Evolutionary conservation across 2,888 invertebrate genomes (phyloP).

Genomic region (Galeruca laticollis): DNA sequence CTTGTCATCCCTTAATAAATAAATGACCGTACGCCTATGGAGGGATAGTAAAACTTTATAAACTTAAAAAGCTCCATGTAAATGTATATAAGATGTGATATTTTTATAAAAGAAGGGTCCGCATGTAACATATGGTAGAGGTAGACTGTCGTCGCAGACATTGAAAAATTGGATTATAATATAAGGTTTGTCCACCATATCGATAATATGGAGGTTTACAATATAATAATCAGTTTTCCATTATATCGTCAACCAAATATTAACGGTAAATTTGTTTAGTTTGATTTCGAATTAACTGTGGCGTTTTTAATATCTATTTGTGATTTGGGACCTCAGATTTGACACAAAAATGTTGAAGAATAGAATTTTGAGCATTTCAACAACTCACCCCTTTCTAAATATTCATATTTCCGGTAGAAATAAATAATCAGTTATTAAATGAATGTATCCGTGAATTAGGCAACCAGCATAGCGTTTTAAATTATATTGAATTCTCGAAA

Average conservation of each 20-base stretch:
- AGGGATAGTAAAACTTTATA: neutral
- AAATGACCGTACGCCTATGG: neutral
- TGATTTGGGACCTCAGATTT: too few relatives aligned
- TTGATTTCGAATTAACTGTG: too few relatives aligned
- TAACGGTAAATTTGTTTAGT: too few relatives aligned
- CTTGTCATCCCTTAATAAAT: neutral
- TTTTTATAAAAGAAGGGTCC: neutral
- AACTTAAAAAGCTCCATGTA: neutral
- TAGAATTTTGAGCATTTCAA: too few relatives aligned
- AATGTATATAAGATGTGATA: neutral
- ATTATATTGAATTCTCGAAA: too few relatives aligned
- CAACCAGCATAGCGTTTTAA: too few relatives aligned
- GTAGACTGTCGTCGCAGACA: neutral
- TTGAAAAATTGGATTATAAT: constrained; percentile 1
- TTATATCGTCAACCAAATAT: neutral
- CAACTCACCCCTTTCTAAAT: too few relatives aligned
- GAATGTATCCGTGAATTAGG: too few relatives aligned
- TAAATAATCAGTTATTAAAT: too few relatives aligned
- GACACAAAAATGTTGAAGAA: too few relatives aligned
- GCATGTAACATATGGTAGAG: neutral
- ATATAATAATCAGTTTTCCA: neutral
- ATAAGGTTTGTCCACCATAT: neutral
- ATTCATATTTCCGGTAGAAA: too few relatives aligned
- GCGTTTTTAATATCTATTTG: too few relatives aligned
- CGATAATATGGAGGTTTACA: neutral